Conservation (phyloP, 2,888 invertebrate genomes). For the Pristionchus mayeri region DNA sequence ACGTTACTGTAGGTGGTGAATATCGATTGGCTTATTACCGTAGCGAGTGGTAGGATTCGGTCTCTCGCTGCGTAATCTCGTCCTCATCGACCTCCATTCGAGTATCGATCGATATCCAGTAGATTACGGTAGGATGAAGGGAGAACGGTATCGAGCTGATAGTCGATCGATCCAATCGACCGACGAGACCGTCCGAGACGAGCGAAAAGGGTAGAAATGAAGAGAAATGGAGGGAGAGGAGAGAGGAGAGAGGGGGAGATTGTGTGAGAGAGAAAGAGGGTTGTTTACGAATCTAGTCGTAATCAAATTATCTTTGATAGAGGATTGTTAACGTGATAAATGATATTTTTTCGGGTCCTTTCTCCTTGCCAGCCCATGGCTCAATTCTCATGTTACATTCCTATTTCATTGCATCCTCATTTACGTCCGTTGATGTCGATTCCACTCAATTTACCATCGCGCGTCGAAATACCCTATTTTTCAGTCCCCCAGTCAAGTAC, state of each 20-base stretch:
- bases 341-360: too few relatives aligned
- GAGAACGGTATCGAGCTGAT: not conserved
- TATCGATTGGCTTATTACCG: constrained; percentile 9
- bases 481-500: not conserved
- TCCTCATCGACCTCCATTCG: constrained; percentile 43
- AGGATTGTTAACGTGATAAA: too few relatives aligned
- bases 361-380: too few relatives aligned
- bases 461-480: not conserved
- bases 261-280: not conserved
- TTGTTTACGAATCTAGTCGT: not conserved
- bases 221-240: not conserved
- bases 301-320: not conserved
- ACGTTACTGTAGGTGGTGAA: not conserved
- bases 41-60: constrained; percentile 38
- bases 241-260: not conserved
- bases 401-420: not conserved
- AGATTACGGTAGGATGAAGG: not conserved
- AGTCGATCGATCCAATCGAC: not conserved
- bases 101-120: constrained; percentile 11
- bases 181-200: constrained; percentile 8
- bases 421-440: too few relatives aligned
- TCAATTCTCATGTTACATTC: not conserved
- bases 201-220: constrained; percentile 31
- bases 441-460: too few relatives aligned
- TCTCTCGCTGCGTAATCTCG: constrained; percentile 19